These are phyloP conservation scores for Rhinopomastus cyanomelas DNA, from an alignment of 2,113 vertebrate genomes.

Conservation along the genomic window DNA sequence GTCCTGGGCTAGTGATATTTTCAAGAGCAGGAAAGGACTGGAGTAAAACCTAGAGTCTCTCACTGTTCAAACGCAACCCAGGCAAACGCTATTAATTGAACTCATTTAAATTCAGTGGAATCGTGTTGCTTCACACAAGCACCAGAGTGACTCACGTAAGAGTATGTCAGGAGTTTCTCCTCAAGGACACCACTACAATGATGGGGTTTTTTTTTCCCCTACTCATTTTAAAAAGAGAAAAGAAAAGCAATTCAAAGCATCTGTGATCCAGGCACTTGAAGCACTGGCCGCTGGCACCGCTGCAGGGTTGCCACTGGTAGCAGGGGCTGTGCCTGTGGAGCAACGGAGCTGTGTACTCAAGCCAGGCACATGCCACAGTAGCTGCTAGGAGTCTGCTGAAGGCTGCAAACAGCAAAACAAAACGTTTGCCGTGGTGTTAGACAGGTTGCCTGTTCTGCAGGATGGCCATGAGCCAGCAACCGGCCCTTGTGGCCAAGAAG, in stretches of 20 bases:
- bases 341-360: not conserved
- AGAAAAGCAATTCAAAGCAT: not conserved
- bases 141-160: not conserved
- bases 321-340: not conserved
- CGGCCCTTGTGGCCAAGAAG: too few relatives aligned
- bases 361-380: not conserved
- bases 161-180: not conserved
- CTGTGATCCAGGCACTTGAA: not conserved
- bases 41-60: not conserved
- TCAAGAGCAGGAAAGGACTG: not conserved
- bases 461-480: not conserved
- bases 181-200: not conserved
- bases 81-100: slow-evolving; percentile 10
- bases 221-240: not conserved
- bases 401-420: not conserved
- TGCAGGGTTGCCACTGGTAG: not conserved
- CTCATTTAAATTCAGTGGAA: not conserved
- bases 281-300: not conserved
- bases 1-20: too few relatives aligned
- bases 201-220: not conserved
- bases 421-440: not conserved
- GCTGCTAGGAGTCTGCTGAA: not conserved
- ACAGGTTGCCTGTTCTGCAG: not conserved
- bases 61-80: not conserved
- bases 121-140: not conserved